These are phyloP conservation scores for Silurus meridionalis DNA, from an alignment of 2,113 vertebrate species.

Conservation along the genomic window DNA sequence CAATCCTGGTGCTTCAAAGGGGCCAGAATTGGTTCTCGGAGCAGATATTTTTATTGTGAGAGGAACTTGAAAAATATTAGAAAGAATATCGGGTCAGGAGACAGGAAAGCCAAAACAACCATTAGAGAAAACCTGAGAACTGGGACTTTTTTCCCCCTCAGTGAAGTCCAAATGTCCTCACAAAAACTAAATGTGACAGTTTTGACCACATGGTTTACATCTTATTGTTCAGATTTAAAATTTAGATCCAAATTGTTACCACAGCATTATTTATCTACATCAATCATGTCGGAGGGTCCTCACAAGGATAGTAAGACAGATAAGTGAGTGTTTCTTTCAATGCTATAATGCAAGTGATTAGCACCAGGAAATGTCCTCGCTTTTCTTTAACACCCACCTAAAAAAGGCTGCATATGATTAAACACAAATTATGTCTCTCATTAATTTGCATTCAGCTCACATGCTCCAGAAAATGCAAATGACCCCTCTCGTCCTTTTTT, in stretches of 20 bases:
- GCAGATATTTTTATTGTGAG: not conserved
- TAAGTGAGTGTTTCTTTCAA: not conserved
- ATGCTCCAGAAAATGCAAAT: conserved; percentile 1
- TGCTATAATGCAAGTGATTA: not conserved
- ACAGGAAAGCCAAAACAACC: too few relatives aligned
- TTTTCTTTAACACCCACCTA: not conserved
- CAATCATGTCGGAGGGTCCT: not conserved
- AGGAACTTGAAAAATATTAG: conserved; percentile 2
- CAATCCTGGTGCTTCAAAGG: not conserved
- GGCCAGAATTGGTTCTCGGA: not conserved
- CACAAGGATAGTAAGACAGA: not conserved
- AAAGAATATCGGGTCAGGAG: not conserved
- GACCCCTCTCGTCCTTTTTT: not conserved
- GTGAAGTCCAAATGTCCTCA: not conserved
- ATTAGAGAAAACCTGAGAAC: not conserved
- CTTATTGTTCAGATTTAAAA: not conserved
- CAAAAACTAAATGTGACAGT: not conserved
- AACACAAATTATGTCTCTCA: not conserved
- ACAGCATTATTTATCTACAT: too few relatives aligned
- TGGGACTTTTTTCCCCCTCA: not conserved
- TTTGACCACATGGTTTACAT: not conserved
- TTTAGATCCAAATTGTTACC: not conserved
- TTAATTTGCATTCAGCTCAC: not conserved
- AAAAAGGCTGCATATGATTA: conserved; percentile 6
- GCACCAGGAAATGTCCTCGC: not conserved